Evolutionary conservation across 2,797 vertebrate species (phyloP), one percentile per base, ranked within the genome.

Genomic region (Columba guinea): DNA sequence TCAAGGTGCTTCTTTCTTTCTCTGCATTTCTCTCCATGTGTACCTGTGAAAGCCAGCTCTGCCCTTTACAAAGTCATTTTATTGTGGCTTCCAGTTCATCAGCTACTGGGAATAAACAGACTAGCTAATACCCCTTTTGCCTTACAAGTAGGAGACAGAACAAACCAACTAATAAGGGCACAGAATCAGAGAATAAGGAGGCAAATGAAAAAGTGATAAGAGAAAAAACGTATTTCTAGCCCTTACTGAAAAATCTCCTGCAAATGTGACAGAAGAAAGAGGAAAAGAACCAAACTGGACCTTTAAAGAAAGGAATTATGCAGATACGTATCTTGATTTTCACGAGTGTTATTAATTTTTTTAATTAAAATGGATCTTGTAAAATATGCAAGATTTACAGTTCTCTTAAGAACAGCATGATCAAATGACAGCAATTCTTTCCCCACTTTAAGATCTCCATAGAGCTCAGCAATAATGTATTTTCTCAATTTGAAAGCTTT

Each of bases 401-500:
- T 90, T 93, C 52, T 91, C n/a, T 91, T 67, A 83, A 6, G 69
- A 93, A 64, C 35, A 71, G 37, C 53, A 34, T 48, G 30, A 78
- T 80, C 75, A 87, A 93, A 77, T 55, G 10, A 71, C 8, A 35
- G 67, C 55, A 74, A 85, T 94, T 74, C 30, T 80, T 92, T 87
- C 12, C 44, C 17, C 23, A 51, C 39, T 85, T 90, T 77, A 53
- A 68, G 15, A 9, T 89, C 68, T 87, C 64, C 68, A 21, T 24
- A 71, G 56, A 93, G 53, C 49, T 87, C 48, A 85, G 56, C 26
- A 80, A 41, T 87, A 87, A 77, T 2, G 3, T 60, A 68, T 89
- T 96, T 82, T 93, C 90, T 94, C 51, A 48, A 21, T 93, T 88
- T 90, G 55, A 91, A 91, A 91, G 27, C n/a, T 87, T 94, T 90